Conservation (phyloP, 2,797 vertebrate genomes). For the Poecilia gillii region DNA sequence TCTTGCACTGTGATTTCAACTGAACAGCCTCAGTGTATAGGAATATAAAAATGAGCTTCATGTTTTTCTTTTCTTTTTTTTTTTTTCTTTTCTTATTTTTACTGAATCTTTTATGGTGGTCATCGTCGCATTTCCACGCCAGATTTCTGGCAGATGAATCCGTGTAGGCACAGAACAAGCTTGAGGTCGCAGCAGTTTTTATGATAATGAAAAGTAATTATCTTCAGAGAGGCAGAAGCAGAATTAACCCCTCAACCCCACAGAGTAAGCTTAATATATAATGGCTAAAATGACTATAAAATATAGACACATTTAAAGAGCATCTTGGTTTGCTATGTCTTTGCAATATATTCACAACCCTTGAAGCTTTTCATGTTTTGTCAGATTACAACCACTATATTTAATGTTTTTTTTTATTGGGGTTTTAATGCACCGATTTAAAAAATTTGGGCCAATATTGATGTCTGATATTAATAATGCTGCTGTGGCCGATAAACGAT, state of each 20-base stretch:
- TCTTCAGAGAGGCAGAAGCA: constrained; percentile 1
- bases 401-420: not conserved
- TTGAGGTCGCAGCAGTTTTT: constrained; percentile 27
- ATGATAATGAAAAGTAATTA: constrained; percentile 6
- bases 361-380: not conserved
- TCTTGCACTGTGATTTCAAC: constrained; percentile 73
- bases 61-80: not conserved
- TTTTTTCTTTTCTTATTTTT: not conserved
- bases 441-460: not conserved
- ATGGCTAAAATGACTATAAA: not conserved
- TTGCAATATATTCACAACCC: not conserved
- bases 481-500: not conserved
- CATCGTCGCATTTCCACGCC: constrained; percentile 36
- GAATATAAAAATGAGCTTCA: constrained; percentile 1
- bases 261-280: constrained; percentile 32
- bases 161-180: constrained; percentile 41
- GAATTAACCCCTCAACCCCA: not conserved
- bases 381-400: not conserved
- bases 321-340: not conserved
- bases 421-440: not conserved
- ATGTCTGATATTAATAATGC: not conserved
- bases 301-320: not conserved
- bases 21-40: constrained; percentile 63
- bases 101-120: constrained; percentile 24
- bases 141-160: constrained; percentile 27